A percentile compares a stretch with the other conserved stretches of the same genome.
Evolutionary conservation across 35 echinoderm and acorn worm species (phyloP).

Genomic region (Diadema setosum): DNA sequence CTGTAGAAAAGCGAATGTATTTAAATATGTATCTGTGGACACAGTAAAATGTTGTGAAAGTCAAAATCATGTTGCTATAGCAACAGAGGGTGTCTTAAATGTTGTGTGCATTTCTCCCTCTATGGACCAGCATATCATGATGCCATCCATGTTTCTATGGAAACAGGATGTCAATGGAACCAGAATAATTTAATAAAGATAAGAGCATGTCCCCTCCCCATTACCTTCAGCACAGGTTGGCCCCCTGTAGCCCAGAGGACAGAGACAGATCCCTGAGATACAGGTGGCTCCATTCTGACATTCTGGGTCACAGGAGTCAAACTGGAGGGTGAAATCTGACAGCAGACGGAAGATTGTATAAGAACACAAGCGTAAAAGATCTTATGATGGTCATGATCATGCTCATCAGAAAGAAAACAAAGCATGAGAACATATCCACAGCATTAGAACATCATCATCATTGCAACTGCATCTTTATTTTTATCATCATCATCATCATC

Average conservation of each 20-base stretch:
- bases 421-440: neutral
- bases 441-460: neutral
- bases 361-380: too few relatives aligned
- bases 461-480: neutral
- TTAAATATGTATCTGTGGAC: too few relatives aligned
- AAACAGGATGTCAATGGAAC: too few relatives aligned
- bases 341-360: neutral
- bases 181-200: too few relatives aligned
- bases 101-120: too few relatives aligned
- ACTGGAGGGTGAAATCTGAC: neutral
- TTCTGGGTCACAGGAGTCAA: neutral
- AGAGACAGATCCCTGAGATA: slow-evolving; percentile 59
- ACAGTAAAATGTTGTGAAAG: too few relatives aligned
- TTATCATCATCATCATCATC: neutral
- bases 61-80: too few relatives aligned
- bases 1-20: too few relatives aligned
- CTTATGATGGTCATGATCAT: too few relatives aligned
- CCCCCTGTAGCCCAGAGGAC: slow-evolving; percentile 64
- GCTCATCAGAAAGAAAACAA: neutral
- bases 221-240: slow-evolving; percentile 56
- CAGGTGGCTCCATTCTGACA: slow-evolving; percentile 78
- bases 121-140: too few relatives aligned
- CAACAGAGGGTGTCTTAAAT: too few relatives aligned
- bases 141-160: too few relatives aligned
- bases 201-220: neutral